Percentiles rank a stretch among this genome's conserved stretches.
Conservation (phyloP, 2,888 invertebrate species). For the Eupithecia inturbata region DNA sequence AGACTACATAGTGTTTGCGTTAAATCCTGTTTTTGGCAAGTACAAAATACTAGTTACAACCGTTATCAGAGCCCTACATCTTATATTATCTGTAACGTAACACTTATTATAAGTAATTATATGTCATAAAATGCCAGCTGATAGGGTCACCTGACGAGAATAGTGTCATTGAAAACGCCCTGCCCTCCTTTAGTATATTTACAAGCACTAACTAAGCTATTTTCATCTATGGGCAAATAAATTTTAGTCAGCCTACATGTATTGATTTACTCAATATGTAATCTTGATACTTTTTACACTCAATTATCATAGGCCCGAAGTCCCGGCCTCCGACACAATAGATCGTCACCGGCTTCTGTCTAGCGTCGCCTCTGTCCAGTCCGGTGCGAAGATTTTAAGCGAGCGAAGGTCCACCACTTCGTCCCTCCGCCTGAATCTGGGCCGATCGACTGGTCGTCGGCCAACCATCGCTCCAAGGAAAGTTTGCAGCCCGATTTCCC, state of each 20-base stretch:
- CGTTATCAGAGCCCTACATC: conserved; percentile 27
- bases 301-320: no score
- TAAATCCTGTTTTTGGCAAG: conserved; percentile 2
- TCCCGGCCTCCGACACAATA: no score
- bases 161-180: conserved; percentile 77
- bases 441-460: no score
- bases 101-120: conserved; percentile 38
- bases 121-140: conserved; percentile 65
- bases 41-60: not conserved
- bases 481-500: no score
- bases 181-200: conserved; percentile 64
- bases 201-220: conserved; percentile 56
- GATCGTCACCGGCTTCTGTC: no score
- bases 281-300: conserved; percentile 56
- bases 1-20: not conserved
- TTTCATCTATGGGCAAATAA: conserved; percentile 74
- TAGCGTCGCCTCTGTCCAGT: no score
- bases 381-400: no score
- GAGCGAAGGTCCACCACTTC: no score
- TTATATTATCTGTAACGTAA: conserved; percentile 6
- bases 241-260: conserved; percentile 63
- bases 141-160: conserved; percentile 52
- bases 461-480: no score
- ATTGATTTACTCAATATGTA: conserved; percentile 38
- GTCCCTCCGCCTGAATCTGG: no score